Conservation (phyloP, 1,140 invertebrate species). For the Apolygus lucorum region DNA sequence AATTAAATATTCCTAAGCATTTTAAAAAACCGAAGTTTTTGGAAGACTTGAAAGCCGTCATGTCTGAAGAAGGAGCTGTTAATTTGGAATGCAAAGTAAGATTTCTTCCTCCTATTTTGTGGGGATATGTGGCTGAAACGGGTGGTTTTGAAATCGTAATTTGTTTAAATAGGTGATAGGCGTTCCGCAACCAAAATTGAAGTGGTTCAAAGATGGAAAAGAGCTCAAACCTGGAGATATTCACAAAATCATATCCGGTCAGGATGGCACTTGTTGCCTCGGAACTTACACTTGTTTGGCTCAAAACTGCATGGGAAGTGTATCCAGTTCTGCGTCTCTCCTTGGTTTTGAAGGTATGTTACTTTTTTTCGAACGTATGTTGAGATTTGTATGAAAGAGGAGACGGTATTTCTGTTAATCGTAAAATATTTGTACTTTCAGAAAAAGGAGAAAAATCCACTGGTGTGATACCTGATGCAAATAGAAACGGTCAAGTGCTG, state of each 20-base stretch:
- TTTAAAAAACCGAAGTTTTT: constrained; percentile 81
- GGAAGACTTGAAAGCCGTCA: constrained; percentile 68
- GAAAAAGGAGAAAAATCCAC: constrained; percentile 15
- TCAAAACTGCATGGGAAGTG: constrained; percentile 82
- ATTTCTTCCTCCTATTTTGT: too few relatives aligned
- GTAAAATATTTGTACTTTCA: too few relatives aligned
- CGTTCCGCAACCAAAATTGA: constrained; percentile 73
- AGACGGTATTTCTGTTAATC: too few relatives aligned
- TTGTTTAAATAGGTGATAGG: constrained; percentile 65
- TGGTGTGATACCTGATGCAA: background rate
- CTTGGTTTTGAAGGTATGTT: constrained; percentile 69
- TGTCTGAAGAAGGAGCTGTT: constrained; percentile 78
- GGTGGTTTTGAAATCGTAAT: too few relatives aligned
- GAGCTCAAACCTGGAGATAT: constrained; percentile 85
- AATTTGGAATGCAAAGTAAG: constrained; percentile 79
- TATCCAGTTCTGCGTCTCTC: constrained; percentile 76
- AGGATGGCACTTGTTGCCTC: constrained; percentile 79
- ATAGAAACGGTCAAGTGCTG: constrained; percentile 37
- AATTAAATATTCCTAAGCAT: constrained; percentile 73
- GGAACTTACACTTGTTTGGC: constrained; percentile 92
- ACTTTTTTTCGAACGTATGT: too few relatives aligned
- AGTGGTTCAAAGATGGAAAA: constrained; percentile 85
- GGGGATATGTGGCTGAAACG: too few relatives aligned
- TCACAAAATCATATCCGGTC: constrained; percentile 78
- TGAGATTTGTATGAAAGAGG: too few relatives aligned